Evolutionary conservation across 2,113 vertebrate genomes (phyloP).

Genomic region (Mola mola): DNA sequence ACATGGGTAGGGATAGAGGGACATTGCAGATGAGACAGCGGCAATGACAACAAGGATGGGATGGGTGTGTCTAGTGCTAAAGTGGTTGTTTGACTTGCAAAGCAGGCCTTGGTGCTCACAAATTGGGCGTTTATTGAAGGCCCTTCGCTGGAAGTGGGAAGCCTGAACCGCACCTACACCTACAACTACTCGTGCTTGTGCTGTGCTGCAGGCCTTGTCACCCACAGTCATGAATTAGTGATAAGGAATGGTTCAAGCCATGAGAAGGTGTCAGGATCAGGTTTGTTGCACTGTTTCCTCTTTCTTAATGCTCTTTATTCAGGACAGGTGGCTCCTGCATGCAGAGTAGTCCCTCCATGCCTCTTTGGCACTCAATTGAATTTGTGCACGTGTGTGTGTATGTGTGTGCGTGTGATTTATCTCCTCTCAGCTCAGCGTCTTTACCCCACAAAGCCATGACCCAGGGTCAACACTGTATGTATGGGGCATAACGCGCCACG

Average conservation of each 20-base stretch:
- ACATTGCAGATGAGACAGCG: slow-evolving; percentile 24
- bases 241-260: slow-evolving; percentile 82
- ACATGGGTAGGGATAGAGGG: slow-evolving; percentile 21
- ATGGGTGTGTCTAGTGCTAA: slow-evolving; percentile 45
- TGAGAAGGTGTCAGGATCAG: slow-evolving; percentile 84
- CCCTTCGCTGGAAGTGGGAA: slow-evolving; percentile 56
- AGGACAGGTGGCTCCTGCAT: slow-evolving; percentile 69
- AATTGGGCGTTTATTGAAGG: slow-evolving; percentile 28
- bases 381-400: slow-evolving; percentile 25
- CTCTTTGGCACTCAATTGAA: slow-evolving; percentile 34
- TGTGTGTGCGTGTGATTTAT: slow-evolving; percentile 60
- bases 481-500: slow-evolving; percentile 48
- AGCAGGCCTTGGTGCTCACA: slow-evolving; percentile 67
- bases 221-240: slow-evolving; percentile 83
- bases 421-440: slow-evolving; percentile 71
- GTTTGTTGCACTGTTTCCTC: slow-evolving; percentile 79
- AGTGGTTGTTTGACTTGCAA: slow-evolving; percentile 84
- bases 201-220: slow-evolving; percentile 71
- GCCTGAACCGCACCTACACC: slow-evolving; percentile 44
- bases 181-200: slow-evolving; percentile 46
- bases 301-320: slow-evolving; percentile 58
- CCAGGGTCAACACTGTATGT: slow-evolving; percentile 64
- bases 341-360: slow-evolving; percentile 43
- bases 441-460: slow-evolving; percentile 74
- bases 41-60: slow-evolving; percentile 47